Percentiles rank a stretch among this genome's conserved stretches.
Evolutionary conservation across 2,113 vertebrate species (phyloP).

Genomic region (Carettochelys insculpta): DNA sequence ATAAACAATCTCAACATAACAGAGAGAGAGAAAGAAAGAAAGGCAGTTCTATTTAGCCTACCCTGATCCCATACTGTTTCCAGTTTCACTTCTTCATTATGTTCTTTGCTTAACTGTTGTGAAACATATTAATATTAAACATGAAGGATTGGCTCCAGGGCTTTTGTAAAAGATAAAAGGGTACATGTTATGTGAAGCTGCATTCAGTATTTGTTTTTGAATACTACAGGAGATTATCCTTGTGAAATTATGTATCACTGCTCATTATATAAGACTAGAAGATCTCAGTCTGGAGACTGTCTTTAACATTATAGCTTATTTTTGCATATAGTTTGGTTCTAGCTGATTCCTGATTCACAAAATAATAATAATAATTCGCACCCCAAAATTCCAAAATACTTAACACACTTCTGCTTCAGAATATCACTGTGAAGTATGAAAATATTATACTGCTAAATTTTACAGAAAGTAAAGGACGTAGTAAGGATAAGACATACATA

Average conservation of each 20-base stretch:
- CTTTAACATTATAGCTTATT: neutral
- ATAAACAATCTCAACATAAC: neutral
- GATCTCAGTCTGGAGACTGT: neutral
- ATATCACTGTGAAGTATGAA: neutral
- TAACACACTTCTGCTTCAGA: neutral
- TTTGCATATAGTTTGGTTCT: neutral
- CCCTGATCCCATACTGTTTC: neutral
- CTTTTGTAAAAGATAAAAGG: neutral
- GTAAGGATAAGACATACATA: neutral
- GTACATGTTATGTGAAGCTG: neutral
- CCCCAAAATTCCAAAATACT: neutral
- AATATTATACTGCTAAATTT: neutral
- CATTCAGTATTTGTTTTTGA: neutral
- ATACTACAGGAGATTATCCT: neutral
- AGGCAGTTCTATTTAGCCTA: neutral
- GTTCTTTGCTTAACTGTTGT: neutral
- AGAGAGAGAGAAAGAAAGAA: neutral
- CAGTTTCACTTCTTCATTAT: neutral
- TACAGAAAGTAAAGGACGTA: neutral
- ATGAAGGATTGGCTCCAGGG: neutral
- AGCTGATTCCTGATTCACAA: neutral
- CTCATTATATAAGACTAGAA: neutral
- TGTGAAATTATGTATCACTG: neutral
- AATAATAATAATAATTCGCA: neutral
- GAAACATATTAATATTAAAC: neutral